These are phyloP conservation scores for Lordiphosa stackelbergi DNA, from an alignment of 1,140 invertebrate genomes.

Conservation along the genomic window DNA sequence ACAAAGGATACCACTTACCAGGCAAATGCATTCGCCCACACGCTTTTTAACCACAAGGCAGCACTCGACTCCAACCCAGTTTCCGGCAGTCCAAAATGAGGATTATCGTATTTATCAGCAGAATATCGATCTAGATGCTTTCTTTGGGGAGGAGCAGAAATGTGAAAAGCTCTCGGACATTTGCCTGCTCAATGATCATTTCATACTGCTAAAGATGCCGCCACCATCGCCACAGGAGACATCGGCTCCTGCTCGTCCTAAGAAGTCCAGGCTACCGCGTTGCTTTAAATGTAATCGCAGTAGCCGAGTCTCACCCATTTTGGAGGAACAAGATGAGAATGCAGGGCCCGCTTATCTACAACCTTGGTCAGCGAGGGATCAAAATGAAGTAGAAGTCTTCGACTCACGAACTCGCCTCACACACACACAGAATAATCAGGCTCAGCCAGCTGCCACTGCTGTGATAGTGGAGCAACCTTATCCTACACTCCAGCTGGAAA, in stretches of 20 bases:
- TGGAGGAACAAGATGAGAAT: conserved; percentile 37
- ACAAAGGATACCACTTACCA: background rate
- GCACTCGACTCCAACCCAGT: conserved; percentile 1
- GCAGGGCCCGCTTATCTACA: background rate
- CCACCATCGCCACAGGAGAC: background rate
- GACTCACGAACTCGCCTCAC: conserved; percentile 26
- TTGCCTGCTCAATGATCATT: conserved; percentile 71
- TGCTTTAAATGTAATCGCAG: conserved; percentile 60
- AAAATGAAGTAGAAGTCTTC: conserved; percentile 34
- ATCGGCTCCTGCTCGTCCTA: background rate
- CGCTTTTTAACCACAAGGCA: conserved; percentile 8
- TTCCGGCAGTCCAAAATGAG: conserved; percentile 6
- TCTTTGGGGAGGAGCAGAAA: conserved; percentile 53
- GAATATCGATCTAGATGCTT: conserved; percentile 55
- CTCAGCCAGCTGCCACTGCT: conserved; percentile 1
- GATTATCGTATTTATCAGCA: conserved; percentile 68
- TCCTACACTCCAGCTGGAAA: conserved; percentile 40
- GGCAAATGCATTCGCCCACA: conserved; percentile 9
- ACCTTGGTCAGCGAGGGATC: conserved; percentile 4
- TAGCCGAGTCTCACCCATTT: conserved; percentile 53
- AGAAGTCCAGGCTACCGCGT: conserved; percentile 37
- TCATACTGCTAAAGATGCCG: conserved; percentile 71
- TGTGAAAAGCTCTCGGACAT: conserved; percentile 65
- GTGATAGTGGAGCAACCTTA: conserved; percentile 50
- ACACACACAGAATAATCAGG: conserved; percentile 1